These are phyloP conservation scores for Arbacia lixula DNA, from an alignment of 53 echinoderm and acorn worm species.

Conservation along the genomic window DNA sequence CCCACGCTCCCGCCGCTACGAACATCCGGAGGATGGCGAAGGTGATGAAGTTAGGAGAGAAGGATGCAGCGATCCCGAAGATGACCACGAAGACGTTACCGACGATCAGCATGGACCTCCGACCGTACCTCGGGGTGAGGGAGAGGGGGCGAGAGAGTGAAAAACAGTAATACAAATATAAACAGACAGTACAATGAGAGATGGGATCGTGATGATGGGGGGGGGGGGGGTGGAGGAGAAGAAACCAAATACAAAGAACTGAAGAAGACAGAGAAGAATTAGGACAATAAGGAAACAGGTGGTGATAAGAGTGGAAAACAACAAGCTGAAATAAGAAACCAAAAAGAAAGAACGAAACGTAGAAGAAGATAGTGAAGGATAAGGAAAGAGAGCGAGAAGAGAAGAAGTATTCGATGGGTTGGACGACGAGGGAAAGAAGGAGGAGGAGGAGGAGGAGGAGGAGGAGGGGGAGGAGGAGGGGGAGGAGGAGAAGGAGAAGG, in stretches of 20 bases:
- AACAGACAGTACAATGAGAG: too few relatives aligned
- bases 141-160: too few relatives aligned
- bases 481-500: not conserved
- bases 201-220: too few relatives aligned
- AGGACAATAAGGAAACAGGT: too few relatives aligned
- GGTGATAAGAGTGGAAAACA: too few relatives aligned
- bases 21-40: slow-evolving; percentile 1
- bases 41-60: slow-evolving; percentile 10
- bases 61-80: slow-evolving; percentile 17
- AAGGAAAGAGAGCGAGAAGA: too few relatives aligned
- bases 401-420: not conserved
- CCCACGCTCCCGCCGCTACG: not conserved
- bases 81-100: slow-evolving; percentile 2
- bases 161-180: too few relatives aligned
- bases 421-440: not conserved
- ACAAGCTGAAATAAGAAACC: not conserved
- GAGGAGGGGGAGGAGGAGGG: not conserved
- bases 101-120: not conserved
- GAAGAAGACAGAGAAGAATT: too few relatives aligned
- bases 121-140: not conserved
- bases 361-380: too few relatives aligned
- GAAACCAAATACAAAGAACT: not conserved
- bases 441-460: not conserved
- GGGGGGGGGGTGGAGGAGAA: too few relatives aligned
- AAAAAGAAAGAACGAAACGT: not conserved